Evolutionary conservation across 2,888 invertebrate species (phyloP), one percentile per base, ranked within the genome.

Genomic region (Nomada ferruginata): DNA sequence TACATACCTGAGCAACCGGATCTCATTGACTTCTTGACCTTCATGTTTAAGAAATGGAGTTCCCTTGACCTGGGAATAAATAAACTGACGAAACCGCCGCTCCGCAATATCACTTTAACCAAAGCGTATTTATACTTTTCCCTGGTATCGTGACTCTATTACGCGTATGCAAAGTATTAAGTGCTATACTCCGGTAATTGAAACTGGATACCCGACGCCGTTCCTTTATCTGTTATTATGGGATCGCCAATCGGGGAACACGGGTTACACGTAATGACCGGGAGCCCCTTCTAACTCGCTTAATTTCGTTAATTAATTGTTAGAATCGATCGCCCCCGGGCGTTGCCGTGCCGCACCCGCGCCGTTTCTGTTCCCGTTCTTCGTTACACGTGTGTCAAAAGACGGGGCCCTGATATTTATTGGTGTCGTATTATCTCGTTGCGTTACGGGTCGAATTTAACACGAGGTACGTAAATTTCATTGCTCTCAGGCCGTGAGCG

Each of bases 11-110:
- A 84, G 81, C 85, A 88, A 88, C 88, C 88, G 88, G 88, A 88
- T 88, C 88, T 88, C 87, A 88, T 88, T 88, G 88, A 88, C 88
- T 88, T 84, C 88, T 89, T 84, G 89, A 88, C 89, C 88, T 84
- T 84, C 85, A 82, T 61, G 82, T 87, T 87, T 87, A 89, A 88
- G 88, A 87, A 88, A 78, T 77, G 77, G 73, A 78, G 89, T 89
- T 83, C 89, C 88, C 89, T 88, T 88, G 88, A 88, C 88, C 89
- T 59, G 82, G 64, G 89, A 85, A 89, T 88, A 89, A 87, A 88
- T 88, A 88, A 89, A 89, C 85, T 80, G 84, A 89, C 85, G 87
- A 89, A 88, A 88, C 81, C 76, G 83, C 76, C 74, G 77, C 59
- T 50, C 66, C 76, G 63, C 64, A 47, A 57, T 82, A 79, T 82